Conservation (phyloP, 2,888 invertebrate species). For the Perizoma flavofasciatum region DNA sequence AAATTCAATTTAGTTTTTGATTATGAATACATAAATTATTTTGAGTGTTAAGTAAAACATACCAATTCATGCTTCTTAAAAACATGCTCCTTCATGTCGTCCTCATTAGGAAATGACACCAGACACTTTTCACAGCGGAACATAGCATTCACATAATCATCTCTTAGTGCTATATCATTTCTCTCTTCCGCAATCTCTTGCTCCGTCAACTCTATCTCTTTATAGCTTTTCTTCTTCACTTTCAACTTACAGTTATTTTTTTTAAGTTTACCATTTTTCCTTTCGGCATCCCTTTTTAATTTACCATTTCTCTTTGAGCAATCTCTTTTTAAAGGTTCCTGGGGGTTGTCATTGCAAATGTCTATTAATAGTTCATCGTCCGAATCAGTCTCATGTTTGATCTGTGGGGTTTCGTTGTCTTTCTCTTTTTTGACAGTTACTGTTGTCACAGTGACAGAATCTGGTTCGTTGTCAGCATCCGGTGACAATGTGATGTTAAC, state of each 20-base stretch:
- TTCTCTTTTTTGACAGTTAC: conserved; percentile 13
- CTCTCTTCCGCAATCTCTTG: conserved; percentile 63
- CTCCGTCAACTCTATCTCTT: conserved; percentile 53
- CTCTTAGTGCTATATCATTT: conserved; percentile 43
- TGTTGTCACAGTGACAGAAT: neutral
- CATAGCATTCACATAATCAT: conserved; percentile 69
- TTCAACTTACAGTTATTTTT: conserved; percentile 43
- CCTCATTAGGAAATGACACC: conserved; percentile 62
- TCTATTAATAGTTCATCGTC: conserved; percentile 44
- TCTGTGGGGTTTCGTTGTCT: conserved; percentile 4
- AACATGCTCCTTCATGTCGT: conserved; percentile 67
- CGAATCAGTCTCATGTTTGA: conserved; percentile 38
- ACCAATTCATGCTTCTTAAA: conserved; percentile 65
- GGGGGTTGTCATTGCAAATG: conserved; percentile 11
- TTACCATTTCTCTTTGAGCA: neutral
- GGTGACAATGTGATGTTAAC: conserved; percentile 8
- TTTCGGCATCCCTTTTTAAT: conserved; percentile 1
- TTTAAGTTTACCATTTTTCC: conserved; percentile 5
- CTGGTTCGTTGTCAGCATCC: neutral
- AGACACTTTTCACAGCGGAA: conserved; percentile 67
- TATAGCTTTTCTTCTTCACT: conserved; percentile 39
- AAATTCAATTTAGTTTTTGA: no score
- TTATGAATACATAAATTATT: no score
- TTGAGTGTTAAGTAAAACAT: no score
- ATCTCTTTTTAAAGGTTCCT: neutral